Base-by-base conservation (phyloP, 2,888 invertebrate species). In the Sclerodermus sp. region DNA sequence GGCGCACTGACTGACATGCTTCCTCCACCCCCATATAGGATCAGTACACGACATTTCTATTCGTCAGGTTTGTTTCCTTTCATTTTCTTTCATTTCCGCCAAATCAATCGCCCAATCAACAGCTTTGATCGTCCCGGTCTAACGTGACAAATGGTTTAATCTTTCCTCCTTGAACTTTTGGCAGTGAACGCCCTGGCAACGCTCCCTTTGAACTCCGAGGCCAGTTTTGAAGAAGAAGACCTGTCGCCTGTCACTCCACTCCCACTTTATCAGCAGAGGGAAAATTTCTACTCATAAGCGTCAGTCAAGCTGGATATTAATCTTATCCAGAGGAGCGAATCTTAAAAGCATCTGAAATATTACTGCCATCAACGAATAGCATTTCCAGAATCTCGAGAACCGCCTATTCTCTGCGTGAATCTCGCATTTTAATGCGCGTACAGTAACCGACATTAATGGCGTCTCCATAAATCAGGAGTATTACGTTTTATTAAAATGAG, bases 191-290 rank as follows among this genome's bases (percentile, higher is more conserved):
- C 91, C 71, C 82, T 91, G 79, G 87, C 89, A 68, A 85, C 85
- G 68, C 81, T 88, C 75, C 88, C 88, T 49, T 79, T 82, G 53
- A 82, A 85, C 63, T 70, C 74, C 37, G 77, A 82, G 52, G 75
- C 81, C 51, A 80, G 80, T 63, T 81, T 84, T 55, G 87, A 90
- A 49, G 86, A 87, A 64, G 89, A 89, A 48, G 88, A 89, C 70
- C 82, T 83, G 17, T 89, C 89, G 43, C 91, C 92, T 34, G 86
- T 87, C 65, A 87, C 88, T 47, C 87, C 90, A 74, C 82, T 92
- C 74, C 92, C 92, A 46, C 83, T 92, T 58, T 90, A 90, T 74
- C 92, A 93, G 79, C 91, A 92, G 79, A 85, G 92, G 73, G 91
- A 92, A 73, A 92, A 92, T 78, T 91, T 86, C 81, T 91, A 88